phyloP scores from a whole-genome alignment of 92 coral and sea anemone species.

The Anthopleura xanthogrammica region DNA sequence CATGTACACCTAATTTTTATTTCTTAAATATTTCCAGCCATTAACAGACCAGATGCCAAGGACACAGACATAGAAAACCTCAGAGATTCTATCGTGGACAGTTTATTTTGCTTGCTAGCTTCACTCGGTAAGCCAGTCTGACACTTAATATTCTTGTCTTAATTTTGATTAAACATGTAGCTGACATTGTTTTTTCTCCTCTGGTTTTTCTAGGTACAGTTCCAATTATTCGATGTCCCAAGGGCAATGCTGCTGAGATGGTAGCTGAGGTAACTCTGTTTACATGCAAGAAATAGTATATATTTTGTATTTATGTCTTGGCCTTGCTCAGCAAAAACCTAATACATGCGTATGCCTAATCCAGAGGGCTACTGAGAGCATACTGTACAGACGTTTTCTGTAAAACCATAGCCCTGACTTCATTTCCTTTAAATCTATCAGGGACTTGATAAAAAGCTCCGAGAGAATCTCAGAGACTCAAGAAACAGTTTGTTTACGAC shows the following conservation, averaged over 20 bases:
- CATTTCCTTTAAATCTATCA: slow-evolving; percentile 7
- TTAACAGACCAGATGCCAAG: slow-evolving; percentile 95
- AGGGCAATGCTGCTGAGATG: slow-evolving; percentile 98
- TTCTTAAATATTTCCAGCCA: slow-evolving; percentile 51
- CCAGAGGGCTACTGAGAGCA: no score
- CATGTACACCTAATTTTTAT: background rate
- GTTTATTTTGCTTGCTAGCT: slow-evolving; percentile 87
- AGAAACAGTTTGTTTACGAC: slow-evolving; percentile 94
- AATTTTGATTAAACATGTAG: background rate
- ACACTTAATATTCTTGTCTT: background rate
- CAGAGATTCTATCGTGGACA: slow-evolving; percentile 91
- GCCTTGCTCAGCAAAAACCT: no score
- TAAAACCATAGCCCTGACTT: background rate
- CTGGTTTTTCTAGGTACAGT: slow-evolving; percentile 47
- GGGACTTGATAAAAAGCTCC: slow-evolving; percentile 90
- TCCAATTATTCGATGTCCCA: slow-evolving; percentile 92
- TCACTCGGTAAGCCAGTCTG: slow-evolving; percentile 67
- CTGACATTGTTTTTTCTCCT: background rate
- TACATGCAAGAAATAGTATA: no score
- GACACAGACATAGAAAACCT: slow-evolving; percentile 96
- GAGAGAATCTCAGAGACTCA: slow-evolving; percentile 93
- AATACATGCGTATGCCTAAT: no score
- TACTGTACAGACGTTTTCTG: no score
- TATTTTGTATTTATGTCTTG: no score
- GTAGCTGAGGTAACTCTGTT: slow-evolving; percentile 76